Conservation (phyloP, 2,888 invertebrate species). For the Watsonalla cultraria region DNA sequence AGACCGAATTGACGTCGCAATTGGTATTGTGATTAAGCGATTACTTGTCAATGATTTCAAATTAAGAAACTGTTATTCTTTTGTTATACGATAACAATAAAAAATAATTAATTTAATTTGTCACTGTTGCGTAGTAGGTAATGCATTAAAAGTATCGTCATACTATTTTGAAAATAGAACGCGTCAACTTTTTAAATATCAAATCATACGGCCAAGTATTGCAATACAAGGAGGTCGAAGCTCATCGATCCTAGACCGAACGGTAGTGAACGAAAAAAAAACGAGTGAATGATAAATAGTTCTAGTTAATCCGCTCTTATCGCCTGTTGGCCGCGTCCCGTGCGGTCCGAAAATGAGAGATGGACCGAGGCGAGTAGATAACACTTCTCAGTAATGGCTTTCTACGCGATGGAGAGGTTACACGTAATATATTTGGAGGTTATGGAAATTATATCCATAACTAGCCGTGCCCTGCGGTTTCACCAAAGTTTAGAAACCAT, state of each 20-base stretch:
- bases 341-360: slow-evolving; percentile 77
- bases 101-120: background rate
- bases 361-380: slow-evolving; percentile 60
- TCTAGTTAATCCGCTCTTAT: slow-evolving; percentile 74
- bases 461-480: too few species aligned
- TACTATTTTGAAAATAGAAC: background rate
- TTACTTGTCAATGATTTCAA: background rate
- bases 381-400: slow-evolving; percentile 68
- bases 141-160: background rate
- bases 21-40: background rate
- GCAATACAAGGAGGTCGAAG: slow-evolving; percentile 48
- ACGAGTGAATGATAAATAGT: slow-evolving; percentile 73
- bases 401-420: slow-evolving; percentile 41
- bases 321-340: slow-evolving; percentile 61
- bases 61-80: background rate
- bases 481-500: too few species aligned
- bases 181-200: background rate
- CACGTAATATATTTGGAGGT: background rate
- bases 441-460: background rate
- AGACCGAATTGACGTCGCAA: background rate
- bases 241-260: slow-evolving; percentile 45
- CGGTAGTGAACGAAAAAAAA: slow-evolving; percentile 69
- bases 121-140: background rate
- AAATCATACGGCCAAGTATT: slow-evolving; percentile 2
- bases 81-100: background rate